phyloP scores from a whole-genome alignment of 2,888 invertebrate species.

The Leptura quadrifasciata region DNA sequence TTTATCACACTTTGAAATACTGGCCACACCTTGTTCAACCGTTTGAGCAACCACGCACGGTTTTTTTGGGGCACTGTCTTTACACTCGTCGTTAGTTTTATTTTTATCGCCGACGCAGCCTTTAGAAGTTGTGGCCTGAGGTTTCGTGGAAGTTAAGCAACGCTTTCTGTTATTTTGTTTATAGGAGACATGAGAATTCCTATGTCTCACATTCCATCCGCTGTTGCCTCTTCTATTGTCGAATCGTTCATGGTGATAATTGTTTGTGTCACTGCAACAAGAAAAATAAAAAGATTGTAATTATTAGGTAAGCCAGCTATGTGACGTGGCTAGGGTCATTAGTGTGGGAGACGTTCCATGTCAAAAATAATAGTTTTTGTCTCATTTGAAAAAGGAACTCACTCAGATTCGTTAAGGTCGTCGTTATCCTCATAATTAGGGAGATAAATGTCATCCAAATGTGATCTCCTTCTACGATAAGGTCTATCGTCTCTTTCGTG shows the following conservation, averaged over 20 bases:
- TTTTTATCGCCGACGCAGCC: neutral
- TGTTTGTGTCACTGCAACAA: neutral
- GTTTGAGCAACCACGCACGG: neutral
- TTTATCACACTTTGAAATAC: neutral
- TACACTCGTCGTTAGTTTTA: neutral
- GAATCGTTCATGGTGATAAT: neutral
- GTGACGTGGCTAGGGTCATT: neutral
- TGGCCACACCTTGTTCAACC: neutral
- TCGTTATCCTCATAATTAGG: conserved; percentile 40
- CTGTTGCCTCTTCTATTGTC: neutral
- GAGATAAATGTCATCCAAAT: conserved; percentile 41
- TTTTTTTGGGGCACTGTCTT: too few species aligned
- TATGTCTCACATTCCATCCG: neutral
- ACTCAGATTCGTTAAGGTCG: conserved; percentile 6
- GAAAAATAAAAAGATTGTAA: neutral
- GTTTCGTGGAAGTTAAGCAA: neutral
- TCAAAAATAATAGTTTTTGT: neutral
- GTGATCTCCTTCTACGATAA: conserved; percentile 28
- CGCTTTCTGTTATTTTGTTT: neutral
- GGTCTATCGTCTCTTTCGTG: conserved; percentile 1
- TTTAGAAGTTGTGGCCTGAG: neutral
- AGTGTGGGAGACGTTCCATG: neutral
- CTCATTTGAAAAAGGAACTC: neutral
- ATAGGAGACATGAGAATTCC: neutral
- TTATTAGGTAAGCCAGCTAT: neutral